phyloP scores from a whole-genome alignment of 35 echinoderm and acorn worm genomes.

The Lytechinus pictus region DNA sequence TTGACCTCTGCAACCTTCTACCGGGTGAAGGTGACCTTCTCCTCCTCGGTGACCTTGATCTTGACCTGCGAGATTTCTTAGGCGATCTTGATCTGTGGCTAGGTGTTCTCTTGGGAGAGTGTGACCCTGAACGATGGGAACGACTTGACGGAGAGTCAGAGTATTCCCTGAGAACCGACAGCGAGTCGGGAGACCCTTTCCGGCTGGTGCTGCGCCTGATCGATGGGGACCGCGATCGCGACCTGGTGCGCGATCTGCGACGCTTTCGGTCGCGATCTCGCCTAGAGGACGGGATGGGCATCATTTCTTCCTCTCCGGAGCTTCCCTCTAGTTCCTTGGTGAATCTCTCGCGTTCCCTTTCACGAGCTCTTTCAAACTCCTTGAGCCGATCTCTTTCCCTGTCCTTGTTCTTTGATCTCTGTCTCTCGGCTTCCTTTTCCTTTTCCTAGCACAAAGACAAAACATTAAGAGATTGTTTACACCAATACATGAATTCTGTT shows the following conservation, averaged over 20 bases:
- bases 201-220: constrained; percentile 57
- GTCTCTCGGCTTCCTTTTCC: constrained; percentile 80
- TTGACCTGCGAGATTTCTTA: constrained; percentile 67
- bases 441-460: constrained; percentile 63
- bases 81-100: constrained; percentile 60
- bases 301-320: constrained; percentile 65
- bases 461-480: background rate
- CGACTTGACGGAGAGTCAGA: constrained; percentile 69
- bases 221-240: constrained; percentile 71
- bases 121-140: constrained; percentile 65
- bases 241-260: constrained; percentile 35
- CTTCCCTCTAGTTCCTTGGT: constrained; percentile 58
- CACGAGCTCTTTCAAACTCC: constrained; percentile 86
- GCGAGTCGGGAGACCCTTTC: constrained; percentile 56
- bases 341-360: constrained; percentile 78
- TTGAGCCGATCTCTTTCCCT: constrained; percentile 64
- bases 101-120: constrained; percentile 68
- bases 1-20: constrained; percentile 59
- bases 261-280: constrained; percentile 65
- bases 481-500: too few species aligned
- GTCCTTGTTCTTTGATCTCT: constrained; percentile 78
- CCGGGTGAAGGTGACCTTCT: constrained; percentile 56
- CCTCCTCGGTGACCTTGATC: constrained; percentile 57
- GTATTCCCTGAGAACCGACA: constrained; percentile 77
- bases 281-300: constrained; percentile 39